A percentile compares a stretch with the other conserved stretches of the same genome.
Conservation (phyloP, 2,797 vertebrate genomes). For the Sparidentex hasta region DNA sequence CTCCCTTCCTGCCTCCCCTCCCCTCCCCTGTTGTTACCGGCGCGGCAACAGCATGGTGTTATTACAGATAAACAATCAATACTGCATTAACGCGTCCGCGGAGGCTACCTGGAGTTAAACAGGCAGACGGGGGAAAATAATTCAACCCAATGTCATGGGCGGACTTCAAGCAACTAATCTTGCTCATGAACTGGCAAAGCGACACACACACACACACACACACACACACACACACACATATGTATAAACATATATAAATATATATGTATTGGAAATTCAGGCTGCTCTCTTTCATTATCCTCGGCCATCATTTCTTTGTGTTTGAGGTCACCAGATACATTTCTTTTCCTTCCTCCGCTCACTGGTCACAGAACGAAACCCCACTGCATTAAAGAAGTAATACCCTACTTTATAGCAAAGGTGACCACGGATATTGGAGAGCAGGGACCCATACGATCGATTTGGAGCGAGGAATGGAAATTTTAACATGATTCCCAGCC, state of each 20-base stretch:
- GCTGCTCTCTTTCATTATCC: conserved; percentile 66
- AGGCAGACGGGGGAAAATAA: conserved; percentile 66
- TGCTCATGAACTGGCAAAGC: conserved; percentile 48
- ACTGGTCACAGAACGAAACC: conserved; percentile 68
- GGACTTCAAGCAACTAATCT: conserved; percentile 63
- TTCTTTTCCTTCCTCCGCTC: conserved; percentile 69
- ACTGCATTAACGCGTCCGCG: conserved; percentile 73
- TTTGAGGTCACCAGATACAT: conserved; percentile 73
- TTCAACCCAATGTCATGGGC: conserved; percentile 68
- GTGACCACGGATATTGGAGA: conserved; percentile 80
- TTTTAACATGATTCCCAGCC: conserved; percentile 76
- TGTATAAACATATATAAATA: neutral
- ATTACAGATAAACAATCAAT: conserved; percentile 85
- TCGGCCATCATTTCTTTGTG: conserved; percentile 60
- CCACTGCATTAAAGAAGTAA: conserved; percentile 72
- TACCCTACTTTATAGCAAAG: conserved; percentile 77
- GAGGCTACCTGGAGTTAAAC: conserved; percentile 70
- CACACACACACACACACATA: conserved; percentile 4
- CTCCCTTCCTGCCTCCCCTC: conserved; percentile 5
- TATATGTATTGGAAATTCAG: conserved; percentile 47
- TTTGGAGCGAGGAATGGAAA: conserved; percentile 76
- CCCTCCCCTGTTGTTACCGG: conserved; percentile 38
- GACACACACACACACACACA: conserved; percentile 9
- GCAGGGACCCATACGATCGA: conserved; percentile 76
- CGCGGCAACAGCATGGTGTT: conserved; percentile 58